Percentiles rank a stretch among this genome's conserved stretches.
These are phyloP conservation scores for Hippocampus mohnikei DNA, from an alignment of 2,113 vertebrate species.

Conservation along the genomic window DNA sequence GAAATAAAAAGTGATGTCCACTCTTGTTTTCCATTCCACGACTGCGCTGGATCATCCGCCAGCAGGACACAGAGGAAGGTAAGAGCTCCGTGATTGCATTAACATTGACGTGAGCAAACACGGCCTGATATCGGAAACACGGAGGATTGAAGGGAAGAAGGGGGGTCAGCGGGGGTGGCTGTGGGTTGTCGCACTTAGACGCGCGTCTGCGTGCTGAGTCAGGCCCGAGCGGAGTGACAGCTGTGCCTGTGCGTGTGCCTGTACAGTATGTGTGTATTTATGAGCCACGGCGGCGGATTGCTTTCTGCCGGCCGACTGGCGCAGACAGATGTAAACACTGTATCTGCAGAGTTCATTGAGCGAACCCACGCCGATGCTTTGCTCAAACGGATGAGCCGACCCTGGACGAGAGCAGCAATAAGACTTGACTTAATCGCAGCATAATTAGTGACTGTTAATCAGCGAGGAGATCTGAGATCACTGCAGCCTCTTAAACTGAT, in stretches of 20 bases:
- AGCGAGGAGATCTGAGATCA: constrained; percentile 25
- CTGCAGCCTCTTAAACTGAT: constrained; percentile 46
- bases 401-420: constrained; percentile 15
- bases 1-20: constrained; percentile 13
- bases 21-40: constrained; percentile 27
- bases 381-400: constrained; percentile 3
- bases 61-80: constrained; percentile 76
- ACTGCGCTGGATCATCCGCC: constrained; percentile 27
- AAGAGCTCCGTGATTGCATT: constrained; percentile 64
- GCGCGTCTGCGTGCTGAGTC: constrained; percentile 54
- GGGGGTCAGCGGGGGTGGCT: constrained; percentile 7
- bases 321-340: constrained; percentile 31
- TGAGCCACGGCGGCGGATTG: constrained; percentile 29
- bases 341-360: constrained; percentile 5
- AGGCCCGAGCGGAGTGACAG: constrained; percentile 49
- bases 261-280: constrained; percentile 19
- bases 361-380: constrained; percentile 1
- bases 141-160: constrained; percentile 4
- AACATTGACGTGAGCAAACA: constrained; percentile 58
- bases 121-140: constrained; percentile 38
- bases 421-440: constrained; percentile 29
- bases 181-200: constrained; percentile 32
- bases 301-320: constrained; percentile 35
- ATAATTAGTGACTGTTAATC: constrained; percentile 47
- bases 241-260: constrained; percentile 30